Base-by-base conservation (phyloP, 1,140 invertebrate genomes). In the Neodiprion virginianus region DNA sequence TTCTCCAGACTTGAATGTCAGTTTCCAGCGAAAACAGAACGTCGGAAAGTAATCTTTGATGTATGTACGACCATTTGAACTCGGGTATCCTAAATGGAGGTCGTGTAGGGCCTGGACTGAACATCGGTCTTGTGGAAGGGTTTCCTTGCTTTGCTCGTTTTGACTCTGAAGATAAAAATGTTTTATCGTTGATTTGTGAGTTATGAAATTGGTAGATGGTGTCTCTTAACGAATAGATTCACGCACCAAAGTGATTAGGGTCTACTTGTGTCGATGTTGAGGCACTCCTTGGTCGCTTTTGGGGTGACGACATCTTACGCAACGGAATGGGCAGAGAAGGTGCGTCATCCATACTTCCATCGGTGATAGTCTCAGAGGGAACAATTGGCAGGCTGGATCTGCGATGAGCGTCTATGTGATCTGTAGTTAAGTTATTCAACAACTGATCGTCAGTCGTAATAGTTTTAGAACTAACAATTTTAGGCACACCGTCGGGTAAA, bases 11-110 rank as follows among this genome's bases (percentile, higher is more conserved):
- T 92, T 99, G 97, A 80, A 99, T 97, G 84, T 99, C 98, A 14
- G 96, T 97, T 89, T 99, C 99, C 40, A 99, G 90, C 0, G 97
- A 98, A 88, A 98, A 98, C 10, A 99, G 90, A 23, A 99, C 94
- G 90, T 99, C 98, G 12, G 97, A 98, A 2, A 99, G 90, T 74
- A 99, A 89, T 78, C 97, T 91, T 88, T 99, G 97, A 89, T 99
- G 99, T 79, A 99, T 97, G 85, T 97, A 96, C 7, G 98, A 99
- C 98, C 99, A 99, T 81, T 98, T 95, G 89, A 99, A 99, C 89
- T 99, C 98, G 48, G 98, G 98, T 86, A 99, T 99, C 79, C 98
- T 93, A 89, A 99, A 99, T 0, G 98, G 97, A 28, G 98, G 98
- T 79, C 97, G 92, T 21, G 97, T 95, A 14, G 97, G 97, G 12